Conservation (phyloP, 2,113 vertebrate species). For the Neolamprologus hecqui region DNA sequence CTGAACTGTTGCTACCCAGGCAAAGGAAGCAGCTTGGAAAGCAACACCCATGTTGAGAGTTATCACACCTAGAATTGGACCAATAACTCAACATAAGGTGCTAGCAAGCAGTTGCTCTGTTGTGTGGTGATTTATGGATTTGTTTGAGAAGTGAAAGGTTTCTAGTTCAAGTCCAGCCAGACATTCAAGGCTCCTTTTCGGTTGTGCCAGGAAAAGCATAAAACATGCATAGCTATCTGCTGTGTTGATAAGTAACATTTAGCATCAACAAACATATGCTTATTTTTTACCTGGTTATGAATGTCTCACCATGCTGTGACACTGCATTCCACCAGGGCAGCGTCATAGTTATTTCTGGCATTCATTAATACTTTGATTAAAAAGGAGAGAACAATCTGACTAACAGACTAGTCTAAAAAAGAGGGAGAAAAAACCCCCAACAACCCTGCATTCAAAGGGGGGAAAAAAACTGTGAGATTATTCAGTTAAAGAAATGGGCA, state of each 20-base stretch:
- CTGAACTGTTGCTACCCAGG: background rate
- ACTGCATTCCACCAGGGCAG: background rate
- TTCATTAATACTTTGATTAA: background rate
- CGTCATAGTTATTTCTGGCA: background rate
- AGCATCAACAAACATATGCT: background rate
- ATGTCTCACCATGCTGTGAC: background rate
- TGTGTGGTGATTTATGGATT: background rate
- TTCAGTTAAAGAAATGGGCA: background rate
- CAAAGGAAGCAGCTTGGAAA: background rate
- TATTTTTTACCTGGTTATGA: background rate
- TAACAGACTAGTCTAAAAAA: background rate
- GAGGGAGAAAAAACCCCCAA: accelerated
- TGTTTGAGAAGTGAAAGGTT: background rate
- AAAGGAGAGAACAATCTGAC: background rate
- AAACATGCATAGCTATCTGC: background rate
- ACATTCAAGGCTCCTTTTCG: background rate
- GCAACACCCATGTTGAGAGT: background rate
- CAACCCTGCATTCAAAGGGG: background rate
- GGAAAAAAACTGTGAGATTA: accelerated
- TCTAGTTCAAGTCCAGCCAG: background rate
- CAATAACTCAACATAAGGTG: background rate
- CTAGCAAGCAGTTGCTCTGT: background rate
- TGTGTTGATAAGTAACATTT: background rate
- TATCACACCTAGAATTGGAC: background rate
- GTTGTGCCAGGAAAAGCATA: background rate